Base-by-base conservation (phyloP, 2,888 invertebrate genomes). In the Stratiomys singularior region DNA sequence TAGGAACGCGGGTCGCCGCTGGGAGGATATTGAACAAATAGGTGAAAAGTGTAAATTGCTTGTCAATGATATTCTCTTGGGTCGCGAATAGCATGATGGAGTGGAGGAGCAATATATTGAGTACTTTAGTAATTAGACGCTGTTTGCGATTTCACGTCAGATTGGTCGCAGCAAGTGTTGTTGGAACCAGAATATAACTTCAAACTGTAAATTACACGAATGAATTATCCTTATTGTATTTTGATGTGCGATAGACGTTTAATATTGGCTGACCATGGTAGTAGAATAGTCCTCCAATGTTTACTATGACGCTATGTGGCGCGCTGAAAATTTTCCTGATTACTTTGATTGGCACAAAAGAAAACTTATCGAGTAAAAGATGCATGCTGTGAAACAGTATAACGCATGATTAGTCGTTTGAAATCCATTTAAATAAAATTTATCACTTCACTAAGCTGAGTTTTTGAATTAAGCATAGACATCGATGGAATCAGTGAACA, bases 1-100 rank as follows among this genome's bases (percentile, higher is more conserved):
- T 28, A 30, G 28, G 23, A 30, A 30, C 27, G 23, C 64, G n/a
- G 30, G 9, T 37, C 3, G 37, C 3, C 9, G 37, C 2, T 15
- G 64, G 28, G 30, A 11, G 30, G 15, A 28, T 3, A 13, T 2
- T n/a, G 23, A 13, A 25, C 23, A 60, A 60, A 25, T 25, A 25
- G 60, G 15, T 15, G 60, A 64, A 28, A 64, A 27, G 64, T 64
- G 64, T 64, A 30, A 64, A 64, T 64, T 64, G 64, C 64, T 30
- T 64, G 64, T 64, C 64, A 64, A 28, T 64, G 64, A 64, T 28
- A 64, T 64, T 64, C 30, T 13, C n/a, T n/a, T 30, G 9, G 21
- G 13, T 5, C 37, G 37, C 37, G 37, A 37, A 37, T 5, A 37
- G 37, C 52, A 52, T 52, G 52, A 52, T n/a, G 3, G 52, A 52